Percentiles rank a stretch among this genome's conserved stretches.
Evolutionary conservation across 2,888 invertebrate species (phyloP).

Genomic region (Meloe dianella): DNA sequence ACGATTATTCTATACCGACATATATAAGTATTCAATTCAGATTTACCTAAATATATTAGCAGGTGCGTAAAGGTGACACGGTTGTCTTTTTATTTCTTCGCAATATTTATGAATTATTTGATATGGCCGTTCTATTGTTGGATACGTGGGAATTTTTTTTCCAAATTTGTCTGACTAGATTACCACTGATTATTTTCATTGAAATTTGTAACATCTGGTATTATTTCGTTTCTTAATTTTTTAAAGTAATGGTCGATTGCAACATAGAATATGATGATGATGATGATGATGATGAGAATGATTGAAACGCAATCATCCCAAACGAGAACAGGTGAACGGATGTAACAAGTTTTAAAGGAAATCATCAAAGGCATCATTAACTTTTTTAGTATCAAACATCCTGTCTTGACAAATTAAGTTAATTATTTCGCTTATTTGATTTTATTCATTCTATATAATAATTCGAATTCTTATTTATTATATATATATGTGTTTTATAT

Average conservation of each 20-base stretch:
- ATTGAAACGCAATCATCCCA: constrained; percentile 11
- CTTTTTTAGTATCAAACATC: constrained; percentile 2
- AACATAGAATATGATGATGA: background rate
- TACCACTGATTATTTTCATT: background rate
- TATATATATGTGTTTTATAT: too few species aligned
- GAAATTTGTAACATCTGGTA: background rate
- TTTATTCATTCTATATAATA: too few species aligned
- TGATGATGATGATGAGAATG: constrained; percentile 10
- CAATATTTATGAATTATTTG: background rate
- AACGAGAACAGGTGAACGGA: constrained; percentile 23
- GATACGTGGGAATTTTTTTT: constrained; percentile 5
- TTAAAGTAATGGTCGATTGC: background rate
- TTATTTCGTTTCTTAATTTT: background rate
- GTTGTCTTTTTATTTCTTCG: background rate
- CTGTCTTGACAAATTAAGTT: background rate
- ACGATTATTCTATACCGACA: too few species aligned
- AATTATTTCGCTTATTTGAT: background rate
- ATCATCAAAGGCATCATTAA: constrained; percentile 13
- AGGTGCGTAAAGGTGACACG: background rate
- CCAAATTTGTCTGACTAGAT: background rate
- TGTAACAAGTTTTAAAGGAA: constrained; percentile 23
- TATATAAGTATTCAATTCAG: background rate
- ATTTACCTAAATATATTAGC: constrained; percentile 6
- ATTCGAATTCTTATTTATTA: too few species aligned
- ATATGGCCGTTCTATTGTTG: background rate